Conservation (phyloP, 2,797 vertebrate genomes). For the Microctenopoma lineatum region DNA sequence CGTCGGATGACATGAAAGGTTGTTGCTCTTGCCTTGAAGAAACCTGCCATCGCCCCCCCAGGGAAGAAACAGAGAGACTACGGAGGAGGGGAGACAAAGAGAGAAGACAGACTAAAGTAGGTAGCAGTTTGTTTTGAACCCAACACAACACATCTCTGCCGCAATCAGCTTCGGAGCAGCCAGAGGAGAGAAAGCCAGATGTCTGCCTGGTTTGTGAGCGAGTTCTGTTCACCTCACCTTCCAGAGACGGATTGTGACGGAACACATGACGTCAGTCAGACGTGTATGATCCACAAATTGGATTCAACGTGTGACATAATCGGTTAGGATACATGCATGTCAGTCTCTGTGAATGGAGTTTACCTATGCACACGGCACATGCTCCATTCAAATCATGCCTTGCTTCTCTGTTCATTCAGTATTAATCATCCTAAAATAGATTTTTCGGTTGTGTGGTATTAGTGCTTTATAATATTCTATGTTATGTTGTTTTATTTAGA, state of each 20-base stretch:
- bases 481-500: too few species aligned
- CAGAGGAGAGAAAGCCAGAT: constrained; percentile 52
- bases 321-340: constrained; percentile 43
- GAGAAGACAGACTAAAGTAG: constrained; percentile 63
- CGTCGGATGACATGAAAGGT: constrained; percentile 60
- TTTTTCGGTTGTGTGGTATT: background rate
- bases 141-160: constrained; percentile 43
- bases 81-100: constrained; percentile 49
- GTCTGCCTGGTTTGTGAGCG: constrained; percentile 63
- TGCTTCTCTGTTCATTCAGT: background rate
- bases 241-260: constrained; percentile 23
- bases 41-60: constrained; percentile 82
- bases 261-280: constrained; percentile 7
- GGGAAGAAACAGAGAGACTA: constrained; percentile 80
- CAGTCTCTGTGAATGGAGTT: constrained; percentile 23
- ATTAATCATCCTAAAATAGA: background rate
- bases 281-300: constrained; percentile 1
- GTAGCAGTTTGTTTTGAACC: constrained; percentile 41
- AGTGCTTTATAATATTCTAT: too few species aligned
- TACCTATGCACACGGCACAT: constrained; percentile 24
- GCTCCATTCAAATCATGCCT: constrained; percentile 19
- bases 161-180: constrained; percentile 56
- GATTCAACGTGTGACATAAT: constrained; percentile 11
- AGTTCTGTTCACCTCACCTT: constrained; percentile 8
- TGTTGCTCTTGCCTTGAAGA: constrained; percentile 83